Conservation (phyloP, 2,113 vertebrate species). For the Toxotes jaculatrix region DNA sequence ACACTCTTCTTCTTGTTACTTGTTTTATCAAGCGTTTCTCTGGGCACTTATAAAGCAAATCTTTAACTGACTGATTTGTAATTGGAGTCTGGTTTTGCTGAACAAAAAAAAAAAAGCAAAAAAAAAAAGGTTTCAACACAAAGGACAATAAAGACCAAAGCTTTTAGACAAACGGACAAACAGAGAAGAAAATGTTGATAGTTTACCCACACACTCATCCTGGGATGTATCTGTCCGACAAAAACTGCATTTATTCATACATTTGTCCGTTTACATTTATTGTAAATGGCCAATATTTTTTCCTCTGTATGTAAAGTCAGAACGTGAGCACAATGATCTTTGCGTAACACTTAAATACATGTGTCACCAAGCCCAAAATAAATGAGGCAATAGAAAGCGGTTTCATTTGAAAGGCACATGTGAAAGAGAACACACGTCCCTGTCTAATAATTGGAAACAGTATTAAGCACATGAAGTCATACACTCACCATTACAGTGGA, state of each 20-base stretch:
- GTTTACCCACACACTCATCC: not conserved
- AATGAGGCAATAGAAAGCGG: not conserved
- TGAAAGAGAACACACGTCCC: not conserved
- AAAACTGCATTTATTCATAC: not conserved
- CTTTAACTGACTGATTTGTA: not conserved
- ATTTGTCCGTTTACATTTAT: not conserved
- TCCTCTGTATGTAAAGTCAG: not conserved
- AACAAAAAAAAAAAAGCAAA: not conserved
- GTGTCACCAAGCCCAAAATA: not conserved
- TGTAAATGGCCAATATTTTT: not conserved
- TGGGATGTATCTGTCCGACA: not conserved
- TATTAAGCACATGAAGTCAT: not conserved
- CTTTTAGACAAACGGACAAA: not conserved
- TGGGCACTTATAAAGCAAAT: not conserved
- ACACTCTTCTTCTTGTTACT: not conserved
- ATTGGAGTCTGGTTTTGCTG: not conserved
- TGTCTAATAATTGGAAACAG: not conserved
- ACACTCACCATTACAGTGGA: constrained; percentile 79
- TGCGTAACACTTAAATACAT: not conserved
- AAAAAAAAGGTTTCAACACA: not conserved
- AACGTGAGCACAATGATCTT: not conserved
- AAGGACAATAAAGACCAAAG: not conserved
- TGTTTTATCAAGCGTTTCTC: not conserved
- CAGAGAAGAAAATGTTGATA: not conserved
- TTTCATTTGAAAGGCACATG: not conserved